Conservation (phyloP, 2,888 invertebrate species). For the Noctuana brunneofusca region DNA sequence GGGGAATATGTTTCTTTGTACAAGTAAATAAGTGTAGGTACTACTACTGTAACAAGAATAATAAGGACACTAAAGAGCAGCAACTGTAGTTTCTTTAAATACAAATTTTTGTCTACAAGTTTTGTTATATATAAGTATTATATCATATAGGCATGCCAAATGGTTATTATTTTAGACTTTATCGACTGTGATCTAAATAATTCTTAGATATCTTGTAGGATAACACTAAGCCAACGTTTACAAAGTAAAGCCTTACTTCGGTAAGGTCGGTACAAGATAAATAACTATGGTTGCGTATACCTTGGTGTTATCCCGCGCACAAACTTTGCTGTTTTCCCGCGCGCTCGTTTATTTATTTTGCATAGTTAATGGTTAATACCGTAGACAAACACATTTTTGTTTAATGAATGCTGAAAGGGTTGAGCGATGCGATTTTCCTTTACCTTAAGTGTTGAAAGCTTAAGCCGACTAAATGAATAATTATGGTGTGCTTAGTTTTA, state of each 20-base stretch:
- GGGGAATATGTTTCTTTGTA: background rate
- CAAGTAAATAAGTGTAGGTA: background rate
- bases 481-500: background rate
- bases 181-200: background rate
- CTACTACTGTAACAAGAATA: conserved; percentile 2
- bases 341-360: conserved; percentile 18
- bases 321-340: conserved; percentile 12
- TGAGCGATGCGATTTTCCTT: background rate
- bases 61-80: too few species aligned
- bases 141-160: too few species aligned
- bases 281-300: conserved; percentile 14
- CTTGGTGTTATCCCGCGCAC: conserved; percentile 4
- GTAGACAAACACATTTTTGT: conserved; percentile 20
- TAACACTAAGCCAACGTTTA: background rate
- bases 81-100: too few species aligned
- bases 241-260: background rate
- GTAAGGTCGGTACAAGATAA: conserved; percentile 10
- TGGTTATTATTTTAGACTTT: background rate
- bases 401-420: conserved; percentile 17
- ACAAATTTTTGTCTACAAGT: too few species aligned
- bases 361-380: conserved; percentile 20
- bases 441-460: background rate
- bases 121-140: too few species aligned
- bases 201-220: background rate
- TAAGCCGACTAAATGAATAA: background rate